Evolutionary conservation across 2,888 invertebrate genomes (phyloP).

Genomic region (Noctua janthina): DNA sequence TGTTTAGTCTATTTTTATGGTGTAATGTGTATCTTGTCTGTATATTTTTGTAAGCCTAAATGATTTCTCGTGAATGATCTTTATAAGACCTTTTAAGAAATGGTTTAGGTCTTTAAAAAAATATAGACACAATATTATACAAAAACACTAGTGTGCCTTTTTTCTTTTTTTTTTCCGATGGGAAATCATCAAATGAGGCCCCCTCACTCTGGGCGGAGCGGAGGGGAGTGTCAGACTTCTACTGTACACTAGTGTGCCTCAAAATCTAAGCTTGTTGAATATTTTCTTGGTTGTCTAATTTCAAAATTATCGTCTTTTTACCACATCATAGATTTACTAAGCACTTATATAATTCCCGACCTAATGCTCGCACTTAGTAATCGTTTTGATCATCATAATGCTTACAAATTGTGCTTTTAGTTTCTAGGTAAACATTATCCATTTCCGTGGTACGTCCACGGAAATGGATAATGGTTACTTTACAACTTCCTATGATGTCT

Average conservation of each 20-base stretch:
- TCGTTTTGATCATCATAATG: constrained; percentile 15
- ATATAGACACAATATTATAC: not conserved
- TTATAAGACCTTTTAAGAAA: not conserved
- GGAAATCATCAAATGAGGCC: too few relatives aligned
- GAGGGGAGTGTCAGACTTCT: too few relatives aligned
- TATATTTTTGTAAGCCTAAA: not conserved
- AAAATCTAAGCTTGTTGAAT: not conserved
- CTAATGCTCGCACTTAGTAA: constrained; percentile 12
- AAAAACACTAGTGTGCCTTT: not conserved
- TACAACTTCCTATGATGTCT: constrained; percentile 26
- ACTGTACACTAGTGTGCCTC: too few relatives aligned
- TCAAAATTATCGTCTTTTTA: not conserved
- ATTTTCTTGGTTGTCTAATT: not conserved
- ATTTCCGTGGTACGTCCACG: not conserved
- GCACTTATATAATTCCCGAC: not conserved
- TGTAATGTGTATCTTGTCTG: too few relatives aligned
- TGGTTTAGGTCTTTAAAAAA: not conserved
- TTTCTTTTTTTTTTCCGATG: too few relatives aligned
- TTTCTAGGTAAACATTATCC: constrained; percentile 6
- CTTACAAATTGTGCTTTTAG: constrained; percentile 17
- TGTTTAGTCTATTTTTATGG: too few relatives aligned
- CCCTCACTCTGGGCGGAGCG: too few relatives aligned
- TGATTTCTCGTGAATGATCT: not conserved
- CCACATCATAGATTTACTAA: constrained; percentile 2
- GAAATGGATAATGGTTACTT: not conserved